phyloP scores from a whole-genome alignment of 2,113 vertebrate genomes.

The Melozone crissalis region DNA sequence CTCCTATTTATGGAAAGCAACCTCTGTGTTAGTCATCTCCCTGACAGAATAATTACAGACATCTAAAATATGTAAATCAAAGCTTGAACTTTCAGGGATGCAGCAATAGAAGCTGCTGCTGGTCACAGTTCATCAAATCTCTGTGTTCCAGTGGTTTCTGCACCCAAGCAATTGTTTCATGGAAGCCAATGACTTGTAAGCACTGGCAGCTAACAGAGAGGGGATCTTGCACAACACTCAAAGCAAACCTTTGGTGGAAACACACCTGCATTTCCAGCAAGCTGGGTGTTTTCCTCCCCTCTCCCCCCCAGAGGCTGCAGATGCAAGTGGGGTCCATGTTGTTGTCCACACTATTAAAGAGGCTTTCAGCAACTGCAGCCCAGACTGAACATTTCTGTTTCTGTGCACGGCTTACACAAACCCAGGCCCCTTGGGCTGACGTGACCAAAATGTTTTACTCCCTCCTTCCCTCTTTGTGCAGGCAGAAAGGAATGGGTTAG shows the following conservation, averaged over 20 bases:
- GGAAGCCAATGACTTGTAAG: background rate
- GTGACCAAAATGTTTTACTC: constrained; percentile 9
- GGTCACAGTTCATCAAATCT: background rate
- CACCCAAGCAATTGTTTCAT: background rate
- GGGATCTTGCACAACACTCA: background rate
- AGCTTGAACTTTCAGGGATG: background rate
- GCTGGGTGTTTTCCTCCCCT: background rate
- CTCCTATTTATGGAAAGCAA: background rate
- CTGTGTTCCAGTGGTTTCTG: background rate
- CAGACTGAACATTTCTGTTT: background rate
- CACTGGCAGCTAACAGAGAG: background rate
- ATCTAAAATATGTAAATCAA: constrained; percentile 28
- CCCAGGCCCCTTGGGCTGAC: background rate
- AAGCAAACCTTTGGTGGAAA: background rate
- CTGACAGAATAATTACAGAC: constrained; percentile 1
- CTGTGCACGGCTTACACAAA: background rate
- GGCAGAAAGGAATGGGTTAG: constrained; percentile 32
- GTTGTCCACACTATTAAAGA: background rate
- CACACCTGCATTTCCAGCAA: background rate
- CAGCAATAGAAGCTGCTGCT: background rate
- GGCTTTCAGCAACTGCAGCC: background rate
- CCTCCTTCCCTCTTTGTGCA: background rate
- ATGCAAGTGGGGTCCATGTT: background rate
- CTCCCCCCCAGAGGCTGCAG: background rate
- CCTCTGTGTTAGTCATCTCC: background rate